Base-by-base conservation (phyloP, 2,888 invertebrate species). In the Auanema sp. region DNA sequence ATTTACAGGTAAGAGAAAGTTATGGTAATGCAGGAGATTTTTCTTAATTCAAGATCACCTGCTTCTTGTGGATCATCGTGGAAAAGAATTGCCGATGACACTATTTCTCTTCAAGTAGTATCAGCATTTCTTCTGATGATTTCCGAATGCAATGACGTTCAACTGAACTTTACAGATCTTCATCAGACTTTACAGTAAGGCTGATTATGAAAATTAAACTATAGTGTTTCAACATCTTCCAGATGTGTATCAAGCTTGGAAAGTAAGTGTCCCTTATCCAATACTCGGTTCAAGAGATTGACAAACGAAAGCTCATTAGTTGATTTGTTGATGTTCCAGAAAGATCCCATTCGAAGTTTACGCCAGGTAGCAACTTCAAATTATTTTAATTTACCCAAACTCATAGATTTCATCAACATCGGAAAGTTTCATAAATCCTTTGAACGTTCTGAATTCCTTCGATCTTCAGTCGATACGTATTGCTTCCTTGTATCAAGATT, bases 391-490 rank as follows among this genome's bases (percentile, higher is more conserved):
- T 5, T 3, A 5, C 8, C 8, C 8, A 33, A 5, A 33, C 3
- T 33, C 8, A 33, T 5, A 33, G 33, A 33, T 33, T 33, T 3
- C 33, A 5, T 33, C 33, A 8, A 33, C 33, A 8, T 33, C 33
- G 8, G 33, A 33, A 3, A 33, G 33, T 33, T 33, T 33, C 8
- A 33, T 33, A 5, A 33, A 33, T 33, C 33, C 33, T 5, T 8
- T 33, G 33, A 62, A 62, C 16, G 62, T 76, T 40, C 47, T 76
- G 5, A 73, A 73, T 21, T 71, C 66, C 0, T 54, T 76, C 23
- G 76, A 76, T 49, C 65, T 73, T 25, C 76, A 76, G 58, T 71
- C 71, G n/a, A 69, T 72, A 24, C 52, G 66, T 33, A 68, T 76
- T 10, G 64, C 76, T 10, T 58, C 65, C 0, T 59, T 72, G 0